phyloP scores from a whole-genome alignment of 2,888 invertebrate genomes.

The Ramazzottius varieornatus region DNA sequence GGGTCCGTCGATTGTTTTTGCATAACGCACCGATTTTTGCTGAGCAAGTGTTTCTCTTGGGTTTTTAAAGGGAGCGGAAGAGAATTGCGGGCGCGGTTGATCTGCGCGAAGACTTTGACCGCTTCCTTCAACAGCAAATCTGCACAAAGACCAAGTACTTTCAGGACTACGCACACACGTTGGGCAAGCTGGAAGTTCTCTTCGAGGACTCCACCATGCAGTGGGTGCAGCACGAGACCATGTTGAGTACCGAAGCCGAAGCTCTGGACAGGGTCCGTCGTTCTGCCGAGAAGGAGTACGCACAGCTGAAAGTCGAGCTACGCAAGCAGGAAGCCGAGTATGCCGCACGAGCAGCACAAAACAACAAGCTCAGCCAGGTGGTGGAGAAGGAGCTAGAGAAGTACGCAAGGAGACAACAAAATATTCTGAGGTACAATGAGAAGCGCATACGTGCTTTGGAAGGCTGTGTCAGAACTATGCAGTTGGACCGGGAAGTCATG shows the following conservation, averaged over 20 bases:
- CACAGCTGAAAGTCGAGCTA: not conserved
- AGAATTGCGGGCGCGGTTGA: not conserved
- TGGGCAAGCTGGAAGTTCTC: not conserved
- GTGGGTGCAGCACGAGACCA: not conserved
- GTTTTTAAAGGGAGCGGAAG: slow-evolving; percentile 1
- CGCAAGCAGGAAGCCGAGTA: not conserved
- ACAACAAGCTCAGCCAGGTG: not conserved
- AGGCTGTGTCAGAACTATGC: not conserved
- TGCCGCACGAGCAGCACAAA: not conserved
- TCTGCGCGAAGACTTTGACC: not conserved
- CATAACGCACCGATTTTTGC: too few relatives aligned
- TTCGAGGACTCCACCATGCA: not conserved
- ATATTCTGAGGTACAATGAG: not conserved
- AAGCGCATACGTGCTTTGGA: not conserved
- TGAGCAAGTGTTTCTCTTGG: too few relatives aligned
- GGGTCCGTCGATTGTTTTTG: too few relatives aligned
- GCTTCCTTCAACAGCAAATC: not conserved
- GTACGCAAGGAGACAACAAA: not conserved
- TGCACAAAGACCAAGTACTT: not conserved
- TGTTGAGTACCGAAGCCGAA: not conserved
- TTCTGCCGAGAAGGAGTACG: not conserved
- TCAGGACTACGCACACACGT: not conserved
- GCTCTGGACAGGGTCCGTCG: not conserved
- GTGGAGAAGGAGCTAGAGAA: not conserved
- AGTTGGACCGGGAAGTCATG: slow-evolving; percentile 2